Percentiles rank a stretch among this genome's conserved stretches.
These are phyloP conservation scores for Drosophila murphyi DNA, from an alignment of 1,140 invertebrate species.

Conservation along the genomic window DNA sequence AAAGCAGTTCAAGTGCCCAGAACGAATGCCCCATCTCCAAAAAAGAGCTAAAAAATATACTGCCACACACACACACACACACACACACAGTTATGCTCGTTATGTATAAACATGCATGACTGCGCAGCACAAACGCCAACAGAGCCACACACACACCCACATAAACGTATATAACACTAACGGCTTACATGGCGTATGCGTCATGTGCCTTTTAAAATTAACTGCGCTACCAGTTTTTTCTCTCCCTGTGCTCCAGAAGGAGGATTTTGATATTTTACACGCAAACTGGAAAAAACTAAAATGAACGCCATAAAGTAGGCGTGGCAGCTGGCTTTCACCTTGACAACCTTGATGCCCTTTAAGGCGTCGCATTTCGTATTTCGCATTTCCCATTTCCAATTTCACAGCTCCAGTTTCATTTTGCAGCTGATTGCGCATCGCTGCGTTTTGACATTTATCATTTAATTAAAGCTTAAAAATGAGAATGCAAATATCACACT, in stretches of 20 bases:
- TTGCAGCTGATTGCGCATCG: slow-evolving; percentile 50
- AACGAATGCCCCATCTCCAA: slow-evolving; percentile 8
- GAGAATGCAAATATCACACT: too few relatives aligned
- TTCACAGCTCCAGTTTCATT: slow-evolving; percentile 32
- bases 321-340: slow-evolving; percentile 16
- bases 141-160: slow-evolving; percentile 10
- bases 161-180: background rate
- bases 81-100: slow-evolving; percentile 28
- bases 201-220: slow-evolving; percentile 63
- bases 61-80: background rate
- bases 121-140: slow-evolving; percentile 43
- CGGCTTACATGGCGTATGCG: slow-evolving; percentile 51
- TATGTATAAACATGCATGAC: slow-evolving; percentile 53
- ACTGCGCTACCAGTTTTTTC: slow-evolving; percentile 28
- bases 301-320: background rate
- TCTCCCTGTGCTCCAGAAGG: slow-evolving; percentile 17
- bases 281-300: slow-evolving; percentile 20
- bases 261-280: slow-evolving; percentile 15
- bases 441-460: slow-evolving; percentile 59
- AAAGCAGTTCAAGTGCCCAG: slow-evolving; percentile 40
- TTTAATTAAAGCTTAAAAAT: slow-evolving; percentile 71
- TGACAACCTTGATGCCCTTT: slow-evolving; percentile 18
- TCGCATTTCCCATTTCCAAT: slow-evolving; percentile 13
- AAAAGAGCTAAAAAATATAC: slow-evolving; percentile 14
- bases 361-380: background rate